Base-by-base conservation (phyloP, 2,888 invertebrate species). In the Sphecodes monilicornis region DNA sequence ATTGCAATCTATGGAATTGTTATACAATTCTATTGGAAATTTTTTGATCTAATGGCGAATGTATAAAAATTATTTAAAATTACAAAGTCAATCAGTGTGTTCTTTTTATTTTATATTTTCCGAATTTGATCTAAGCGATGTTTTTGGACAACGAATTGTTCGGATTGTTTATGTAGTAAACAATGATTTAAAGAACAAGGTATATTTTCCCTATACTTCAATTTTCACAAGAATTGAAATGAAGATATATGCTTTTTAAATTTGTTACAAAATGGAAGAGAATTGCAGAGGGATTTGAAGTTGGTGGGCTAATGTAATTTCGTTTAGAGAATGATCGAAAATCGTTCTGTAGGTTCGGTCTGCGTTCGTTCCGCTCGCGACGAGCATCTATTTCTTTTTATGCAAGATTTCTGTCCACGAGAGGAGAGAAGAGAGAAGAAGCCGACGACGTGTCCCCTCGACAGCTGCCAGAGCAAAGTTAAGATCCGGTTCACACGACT, bases 401-500 rank as follows among this genome's bases (percentile, higher is more conserved):
- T 78, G 78, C 76, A 29, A 54, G 70, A 73, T 79, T 41, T 81
- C 71, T 66, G 73, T 70, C 74, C 32, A 22, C 71, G 77, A 85
- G 87, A 82, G 70, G 77, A 81, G 76, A 87, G 84, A 76, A n/a
- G 4, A 54, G 54, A 11, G 85, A 82, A 86, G 78, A 80, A 86
- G 80, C 84, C 78, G 86, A 64, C 82, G 87, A 88, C 84, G 84
- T 80, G 80, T 87, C 87, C 84, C 85, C 87, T 90, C 85, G 88
- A 88, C 93, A 92, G 92, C 92, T 92, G 92, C 90, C 86, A 89
- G 60, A 60, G 82, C 88, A 82, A 86, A 85, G 84, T 90, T 54
- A 81, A 92, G 93, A 93, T 93, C 93, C 93, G 93, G 93, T 93
- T 93, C 93, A 93, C 93, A 93, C 93, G 93, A 88, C 54, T 41